Evolutionary conservation across 2,888 invertebrate genomes (phyloP).

Genomic region (Trachelus tabidus): DNA sequence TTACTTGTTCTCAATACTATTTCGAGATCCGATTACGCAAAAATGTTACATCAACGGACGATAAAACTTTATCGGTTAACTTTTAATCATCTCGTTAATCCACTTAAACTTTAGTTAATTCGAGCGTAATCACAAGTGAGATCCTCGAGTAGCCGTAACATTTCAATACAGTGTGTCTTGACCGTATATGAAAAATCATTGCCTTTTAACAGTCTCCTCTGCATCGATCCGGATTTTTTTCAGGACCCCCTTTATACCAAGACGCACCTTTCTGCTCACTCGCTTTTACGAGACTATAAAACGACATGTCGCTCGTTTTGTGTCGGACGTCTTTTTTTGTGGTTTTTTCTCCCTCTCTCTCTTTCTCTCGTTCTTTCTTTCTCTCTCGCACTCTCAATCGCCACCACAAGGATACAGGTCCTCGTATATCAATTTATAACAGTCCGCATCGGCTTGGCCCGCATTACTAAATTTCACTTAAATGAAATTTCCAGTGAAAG

Average conservation of each 20-base stretch:
- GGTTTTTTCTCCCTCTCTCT: constrained; percentile 9
- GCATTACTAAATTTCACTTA: neutral
- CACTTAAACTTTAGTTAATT: neutral
- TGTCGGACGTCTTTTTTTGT: neutral
- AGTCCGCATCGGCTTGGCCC: neutral
- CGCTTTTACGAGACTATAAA: constrained; percentile 23
- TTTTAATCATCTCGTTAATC: neutral
- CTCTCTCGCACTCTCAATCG: constrained; percentile 4
- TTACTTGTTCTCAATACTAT: neutral
- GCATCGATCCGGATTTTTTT: neutral
- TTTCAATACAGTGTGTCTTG: neutral
- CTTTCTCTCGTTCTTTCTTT: constrained; percentile 13
- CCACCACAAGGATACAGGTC: neutral
- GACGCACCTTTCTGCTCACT: neutral
- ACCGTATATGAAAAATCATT: neutral
- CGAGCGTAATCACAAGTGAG: neutral
- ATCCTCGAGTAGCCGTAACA: neutral
- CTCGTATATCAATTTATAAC: neutral
- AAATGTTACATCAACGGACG: neutral
- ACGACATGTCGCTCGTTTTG: constrained; percentile 2
- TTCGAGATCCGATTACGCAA: neutral
- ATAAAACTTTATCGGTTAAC: neutral
- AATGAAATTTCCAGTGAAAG: neutral
- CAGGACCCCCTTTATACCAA: neutral
- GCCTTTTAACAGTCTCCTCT: neutral